A percentile compares a stretch with the other conserved stretches of the same genome.
These are phyloP conservation scores for Marcusenius ussheri DNA, from an alignment of 2,113 vertebrate species.

Conservation along the genomic window DNA sequence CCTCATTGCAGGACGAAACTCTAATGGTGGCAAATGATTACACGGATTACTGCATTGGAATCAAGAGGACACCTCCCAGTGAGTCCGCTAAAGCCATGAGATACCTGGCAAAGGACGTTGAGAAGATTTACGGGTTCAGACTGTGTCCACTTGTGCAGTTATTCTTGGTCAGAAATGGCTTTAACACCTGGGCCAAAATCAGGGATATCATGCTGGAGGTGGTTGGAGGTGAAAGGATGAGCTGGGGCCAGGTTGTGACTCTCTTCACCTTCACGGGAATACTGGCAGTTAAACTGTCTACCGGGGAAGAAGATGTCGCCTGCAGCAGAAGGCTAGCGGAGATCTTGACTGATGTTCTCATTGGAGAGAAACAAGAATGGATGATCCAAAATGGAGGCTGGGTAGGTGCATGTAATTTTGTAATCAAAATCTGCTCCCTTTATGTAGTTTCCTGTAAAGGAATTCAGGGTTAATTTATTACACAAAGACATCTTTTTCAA, in stretches of 20 bases:
- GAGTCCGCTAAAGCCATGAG: conserved; percentile 62
- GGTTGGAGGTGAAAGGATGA: conserved; percentile 57
- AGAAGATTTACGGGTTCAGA: conserved; percentile 41
- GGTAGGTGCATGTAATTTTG: conserved; percentile 55
- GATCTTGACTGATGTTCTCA: conserved; percentile 66
- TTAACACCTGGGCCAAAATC: conserved; percentile 50
- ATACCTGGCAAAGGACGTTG: conserved; percentile 51
- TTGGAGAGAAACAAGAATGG: conserved; percentile 66
- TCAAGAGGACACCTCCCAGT: conserved; percentile 54
- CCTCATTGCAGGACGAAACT: conserved; percentile 60
- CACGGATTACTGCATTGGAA: conserved; percentile 52
- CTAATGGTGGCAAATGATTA: conserved; percentile 60
- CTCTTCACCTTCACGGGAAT: conserved; percentile 69
- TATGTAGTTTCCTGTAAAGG: background rate
- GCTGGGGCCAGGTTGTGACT: conserved; percentile 73
- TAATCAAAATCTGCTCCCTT: background rate
- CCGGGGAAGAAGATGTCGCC: conserved; percentile 19
- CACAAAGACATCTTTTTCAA: background rate
- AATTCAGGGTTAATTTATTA: background rate
- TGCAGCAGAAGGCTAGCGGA: conserved; percentile 51
- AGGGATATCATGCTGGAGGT: conserved; percentile 55
- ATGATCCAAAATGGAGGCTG: conserved; percentile 72
- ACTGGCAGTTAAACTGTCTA: conserved; percentile 49
- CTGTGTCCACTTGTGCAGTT: conserved; percentile 50
- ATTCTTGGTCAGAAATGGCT: conserved; percentile 49